Evolutionary conservation across 2,888 invertebrate genomes (phyloP).

Genomic region (Tholera decimalis): DNA sequence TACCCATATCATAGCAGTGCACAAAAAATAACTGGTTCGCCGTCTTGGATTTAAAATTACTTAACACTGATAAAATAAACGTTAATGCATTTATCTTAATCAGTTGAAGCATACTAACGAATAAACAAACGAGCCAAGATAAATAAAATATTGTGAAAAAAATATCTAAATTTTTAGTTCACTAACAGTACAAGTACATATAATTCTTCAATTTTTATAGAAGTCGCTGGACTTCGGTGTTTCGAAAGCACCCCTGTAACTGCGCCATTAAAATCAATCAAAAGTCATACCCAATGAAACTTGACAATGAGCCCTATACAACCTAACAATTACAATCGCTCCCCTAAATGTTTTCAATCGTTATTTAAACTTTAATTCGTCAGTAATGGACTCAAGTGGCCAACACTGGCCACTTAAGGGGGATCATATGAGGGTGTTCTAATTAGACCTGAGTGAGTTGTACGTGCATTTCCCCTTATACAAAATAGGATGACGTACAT

Average conservation of each 20-base stretch:
- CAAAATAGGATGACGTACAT: neutral
- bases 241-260: neutral
- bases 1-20: no score
- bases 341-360: conserved; percentile 23
- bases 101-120: no score
- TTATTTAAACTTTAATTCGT: conserved; percentile 35
- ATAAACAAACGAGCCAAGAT: no score
- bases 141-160: no score
- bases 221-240: no score
- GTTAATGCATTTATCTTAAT: no score
- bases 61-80: no score
- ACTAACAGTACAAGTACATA: no score
- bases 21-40: no score
- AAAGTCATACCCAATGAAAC: conserved; percentile 2
- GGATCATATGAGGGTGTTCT: conserved; percentile 42
- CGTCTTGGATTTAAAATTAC: no score
- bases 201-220: no score
- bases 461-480: neutral
- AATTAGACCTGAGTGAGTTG: conserved; percentile 26
- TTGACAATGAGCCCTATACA: neutral
- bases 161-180: no score
- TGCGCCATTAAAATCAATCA: neutral
- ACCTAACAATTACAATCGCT: conserved; percentile 16
- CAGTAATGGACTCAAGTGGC: conserved; percentile 29
- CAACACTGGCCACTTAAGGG: conserved; percentile 31